phyloP scores from a whole-genome alignment of 2,797 vertebrate genomes.

The Cetoscarus ocellatus region DNA sequence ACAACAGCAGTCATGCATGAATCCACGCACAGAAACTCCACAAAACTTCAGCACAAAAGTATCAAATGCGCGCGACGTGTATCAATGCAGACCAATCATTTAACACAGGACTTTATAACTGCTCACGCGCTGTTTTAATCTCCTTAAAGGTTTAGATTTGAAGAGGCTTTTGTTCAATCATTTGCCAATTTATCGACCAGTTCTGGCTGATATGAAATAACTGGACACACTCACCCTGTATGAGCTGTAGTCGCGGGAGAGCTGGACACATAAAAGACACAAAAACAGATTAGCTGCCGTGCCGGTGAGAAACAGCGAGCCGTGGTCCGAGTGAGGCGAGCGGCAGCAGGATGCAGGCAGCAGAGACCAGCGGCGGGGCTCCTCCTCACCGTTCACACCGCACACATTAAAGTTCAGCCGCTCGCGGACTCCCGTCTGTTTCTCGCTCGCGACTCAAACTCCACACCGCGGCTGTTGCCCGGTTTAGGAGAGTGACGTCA shows the following conservation, averaged over 20 bases:
- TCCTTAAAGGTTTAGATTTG: not conserved
- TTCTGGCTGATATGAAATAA: slow-evolving; percentile 11
- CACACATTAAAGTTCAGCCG: slow-evolving; percentile 71
- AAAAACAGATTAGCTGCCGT: slow-evolving; percentile 32
- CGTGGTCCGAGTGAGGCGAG: slow-evolving; percentile 21
- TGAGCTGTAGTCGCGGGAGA: slow-evolving; percentile 27
- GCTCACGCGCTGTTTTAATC: slow-evolving; percentile 20
- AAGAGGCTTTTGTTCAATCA: not conserved
- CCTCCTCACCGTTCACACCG: slow-evolving; percentile 38
- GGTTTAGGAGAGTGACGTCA: slow-evolving; percentile 80
- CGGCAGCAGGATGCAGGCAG: slow-evolving; percentile 38
- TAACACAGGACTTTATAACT: slow-evolving; percentile 7
- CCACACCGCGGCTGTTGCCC: slow-evolving; percentile 50
- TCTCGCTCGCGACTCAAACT: slow-evolving; percentile 46
- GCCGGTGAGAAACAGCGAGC: slow-evolving; percentile 42
- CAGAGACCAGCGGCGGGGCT: slow-evolving; percentile 21
- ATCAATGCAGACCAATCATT: slow-evolving; percentile 33
- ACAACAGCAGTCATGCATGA: slow-evolving; percentile 4
- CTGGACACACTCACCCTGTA: slow-evolving; percentile 61
- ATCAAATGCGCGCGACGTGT: slow-evolving; percentile 26
- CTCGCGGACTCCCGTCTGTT: slow-evolving; percentile 40
- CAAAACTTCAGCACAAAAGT: slow-evolving; percentile 15
- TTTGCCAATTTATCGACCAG: not conserved
- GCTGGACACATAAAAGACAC: slow-evolving; percentile 42
- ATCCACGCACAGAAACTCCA: slow-evolving; percentile 3